Conservation (phyloP, 2,797 vertebrate genomes). For the Calcarius lapponicus region DNA sequence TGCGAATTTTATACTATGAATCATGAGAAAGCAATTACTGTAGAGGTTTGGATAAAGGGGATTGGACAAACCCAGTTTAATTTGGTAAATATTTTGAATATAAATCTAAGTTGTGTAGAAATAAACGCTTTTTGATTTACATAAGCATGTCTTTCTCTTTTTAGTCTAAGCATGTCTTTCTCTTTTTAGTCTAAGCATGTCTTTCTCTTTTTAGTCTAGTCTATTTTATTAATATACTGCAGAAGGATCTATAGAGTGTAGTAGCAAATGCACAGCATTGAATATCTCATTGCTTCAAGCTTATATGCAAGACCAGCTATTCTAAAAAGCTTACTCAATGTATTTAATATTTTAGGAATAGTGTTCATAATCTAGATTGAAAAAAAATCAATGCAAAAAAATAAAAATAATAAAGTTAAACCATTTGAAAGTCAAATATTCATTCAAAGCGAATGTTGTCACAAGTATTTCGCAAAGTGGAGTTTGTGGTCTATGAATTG, state of each 20-base stretch:
- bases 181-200: background rate
- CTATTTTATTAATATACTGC: background rate
- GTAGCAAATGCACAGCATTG: background rate
- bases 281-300: background rate
- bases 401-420: background rate
- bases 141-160: constrained; percentile 2
- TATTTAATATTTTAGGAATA: background rate
- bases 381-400: background rate
- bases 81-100: background rate
- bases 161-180: background rate
- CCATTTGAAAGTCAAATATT: background rate
- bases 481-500: background rate
- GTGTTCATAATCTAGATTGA: background rate
- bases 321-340: background rate
- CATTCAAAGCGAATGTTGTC: background rate
- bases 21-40: background rate
- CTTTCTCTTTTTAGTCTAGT: constrained; percentile 2
- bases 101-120: background rate
- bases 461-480: background rate
- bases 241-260: background rate
- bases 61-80: background rate
- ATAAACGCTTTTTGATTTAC: background rate
- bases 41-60: background rate
- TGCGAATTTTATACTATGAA: background rate
- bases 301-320: background rate